Evolutionary conservation across 2,113 vertebrate species (phyloP).

Genomic region (Trogon melanurus): DNA sequence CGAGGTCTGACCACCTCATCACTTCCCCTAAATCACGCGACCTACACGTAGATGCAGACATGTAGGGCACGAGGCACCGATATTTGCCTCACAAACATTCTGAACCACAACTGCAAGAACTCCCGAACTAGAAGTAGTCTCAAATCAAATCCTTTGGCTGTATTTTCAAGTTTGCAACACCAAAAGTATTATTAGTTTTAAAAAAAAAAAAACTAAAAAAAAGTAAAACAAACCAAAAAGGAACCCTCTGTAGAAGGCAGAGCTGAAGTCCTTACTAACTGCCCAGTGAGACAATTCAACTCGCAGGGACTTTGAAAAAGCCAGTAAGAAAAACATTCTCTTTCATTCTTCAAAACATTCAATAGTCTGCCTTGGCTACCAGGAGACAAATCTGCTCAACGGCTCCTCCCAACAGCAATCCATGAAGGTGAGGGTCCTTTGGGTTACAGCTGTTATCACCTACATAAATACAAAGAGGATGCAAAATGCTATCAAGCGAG

Average conservation of each 20-base stretch:
- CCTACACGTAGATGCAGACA: not conserved
- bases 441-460: not conserved
- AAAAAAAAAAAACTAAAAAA: not conserved
- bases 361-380: not conserved
- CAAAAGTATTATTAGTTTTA: not conserved
- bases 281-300: not conserved
- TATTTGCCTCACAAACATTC: not conserved
- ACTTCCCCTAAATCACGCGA: not conserved
- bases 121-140: not conserved
- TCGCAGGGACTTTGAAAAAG: not conserved
- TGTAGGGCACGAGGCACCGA: not conserved
- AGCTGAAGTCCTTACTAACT: not conserved
- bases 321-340: not conserved
- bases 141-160: not conserved
- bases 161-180: not conserved
- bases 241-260: not conserved
- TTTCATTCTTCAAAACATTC: not conserved
- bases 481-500: not conserved
- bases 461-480: not conserved
- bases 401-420: not conserved
- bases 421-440: not conserved
- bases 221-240: not conserved
- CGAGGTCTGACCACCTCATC: not conserved
- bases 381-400: not conserved
- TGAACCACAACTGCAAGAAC: not conserved